phyloP scores from a whole-genome alignment of 2,797 vertebrate genomes.

The Sciaenops ocellatus region DNA sequence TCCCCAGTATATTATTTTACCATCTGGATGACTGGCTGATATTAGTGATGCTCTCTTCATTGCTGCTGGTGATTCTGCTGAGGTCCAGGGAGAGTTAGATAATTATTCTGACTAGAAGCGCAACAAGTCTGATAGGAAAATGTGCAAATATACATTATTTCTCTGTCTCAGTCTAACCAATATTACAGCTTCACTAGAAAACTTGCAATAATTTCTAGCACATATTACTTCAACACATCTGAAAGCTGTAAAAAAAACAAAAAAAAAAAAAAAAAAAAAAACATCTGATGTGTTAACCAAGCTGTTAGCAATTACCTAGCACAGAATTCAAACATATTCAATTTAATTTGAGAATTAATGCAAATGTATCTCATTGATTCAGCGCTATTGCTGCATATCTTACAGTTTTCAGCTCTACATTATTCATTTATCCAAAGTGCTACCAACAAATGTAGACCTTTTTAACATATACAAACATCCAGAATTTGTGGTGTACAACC shows the following conservation, averaged over 20 bases:
- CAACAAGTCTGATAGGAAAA: background rate
- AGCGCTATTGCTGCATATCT: background rate
- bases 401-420: background rate
- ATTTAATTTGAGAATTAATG: background rate
- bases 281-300: background rate
- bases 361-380: background rate
- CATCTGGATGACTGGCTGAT: constrained; percentile 41
- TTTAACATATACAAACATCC: background rate
- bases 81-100: background rate
- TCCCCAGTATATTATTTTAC: constrained; percentile 38
- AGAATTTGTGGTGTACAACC: no score
- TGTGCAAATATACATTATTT: background rate
- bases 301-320: background rate
- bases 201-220: background rate
- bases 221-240: background rate
- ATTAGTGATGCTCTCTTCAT: constrained; percentile 18
- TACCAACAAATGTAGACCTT: background rate
- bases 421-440: background rate
- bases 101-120: background rate
- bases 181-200: background rate
- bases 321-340: background rate
- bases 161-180: background rate
- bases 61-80: constrained; percentile 11
- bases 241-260: background rate
- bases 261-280: no score